Percentiles rank a stretch among this genome's conserved stretches.
Conservation (phyloP, 2,888 invertebrate genomes). For the Ectobius pallidus region DNA sequence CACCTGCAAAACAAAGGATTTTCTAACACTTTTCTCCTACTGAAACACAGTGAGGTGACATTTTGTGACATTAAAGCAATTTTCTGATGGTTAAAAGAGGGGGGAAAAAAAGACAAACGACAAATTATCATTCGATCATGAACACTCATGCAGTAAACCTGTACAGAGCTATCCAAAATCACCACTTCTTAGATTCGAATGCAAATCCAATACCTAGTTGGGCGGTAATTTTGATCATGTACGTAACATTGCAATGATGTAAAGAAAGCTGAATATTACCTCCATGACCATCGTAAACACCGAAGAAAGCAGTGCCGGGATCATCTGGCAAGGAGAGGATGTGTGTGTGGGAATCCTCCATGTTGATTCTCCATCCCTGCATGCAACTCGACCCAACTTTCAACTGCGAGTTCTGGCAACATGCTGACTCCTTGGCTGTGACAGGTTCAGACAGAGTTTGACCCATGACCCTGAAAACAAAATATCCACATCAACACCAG, state of each 20-base stretch:
- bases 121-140: too few species aligned
- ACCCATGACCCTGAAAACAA: conserved; percentile 72
- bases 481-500: neutral
- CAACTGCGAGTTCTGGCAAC: conserved; percentile 73
- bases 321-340: conserved; percentile 92
- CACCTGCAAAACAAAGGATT: conserved; percentile 75
- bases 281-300: conserved; percentile 96
- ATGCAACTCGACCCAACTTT: conserved; percentile 96
- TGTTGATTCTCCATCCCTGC: conserved; percentile 99
- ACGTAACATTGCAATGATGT: too few species aligned
- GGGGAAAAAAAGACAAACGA: too few species aligned
- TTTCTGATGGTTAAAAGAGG: too few species aligned
- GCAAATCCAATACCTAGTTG: too few species aligned
- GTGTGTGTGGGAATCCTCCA: conserved; percentile 99
- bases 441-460: conserved; percentile 97
- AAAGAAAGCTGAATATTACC: too few species aligned
- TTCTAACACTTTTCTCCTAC: conserved; percentile 30
- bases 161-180: too few species aligned
- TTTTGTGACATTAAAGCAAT: neutral
- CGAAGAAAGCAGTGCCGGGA: conserved; percentile 92
- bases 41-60: neutral
- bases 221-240: too few species aligned
- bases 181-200: too few species aligned
- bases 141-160: too few species aligned
- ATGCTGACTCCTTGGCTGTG: conserved; percentile 84